These are phyloP conservation scores for Nycticebus coucang DNA, from an alignment of 2,113 vertebrate species.

Conservation along the genomic window DNA sequence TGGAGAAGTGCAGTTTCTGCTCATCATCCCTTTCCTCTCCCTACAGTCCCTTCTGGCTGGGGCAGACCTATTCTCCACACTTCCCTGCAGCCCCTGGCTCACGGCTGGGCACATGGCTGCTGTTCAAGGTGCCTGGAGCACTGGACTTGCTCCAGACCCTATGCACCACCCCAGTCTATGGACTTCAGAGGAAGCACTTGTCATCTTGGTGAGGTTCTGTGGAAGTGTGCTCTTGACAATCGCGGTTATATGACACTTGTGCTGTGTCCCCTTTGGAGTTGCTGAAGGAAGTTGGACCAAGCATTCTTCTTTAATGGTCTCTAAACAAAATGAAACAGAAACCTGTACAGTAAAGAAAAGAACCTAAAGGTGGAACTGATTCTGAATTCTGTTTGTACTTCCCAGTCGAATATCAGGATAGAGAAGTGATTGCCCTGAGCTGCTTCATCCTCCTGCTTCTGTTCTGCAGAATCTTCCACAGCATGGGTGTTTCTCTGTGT, in stretches of 20 bases:
- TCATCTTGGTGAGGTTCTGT: fast-evolving
- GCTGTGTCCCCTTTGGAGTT: background rate
- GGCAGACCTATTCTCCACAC: background rate
- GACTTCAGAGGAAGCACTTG: fast-evolving
- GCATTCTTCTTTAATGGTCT: background rate
- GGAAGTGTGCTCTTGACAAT: fast-evolving
- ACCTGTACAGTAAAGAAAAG: fast-evolving
- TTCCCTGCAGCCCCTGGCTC: fast-evolving
- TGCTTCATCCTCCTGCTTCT: fast-evolving
- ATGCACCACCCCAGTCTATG: fast-evolving
- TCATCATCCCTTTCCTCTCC: fast-evolving
- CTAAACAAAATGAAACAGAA: background rate
- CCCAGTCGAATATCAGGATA: fast-evolving
- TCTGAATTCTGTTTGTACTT: background rate
- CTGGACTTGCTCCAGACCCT: fast-evolving
- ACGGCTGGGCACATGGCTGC: fast-evolving
- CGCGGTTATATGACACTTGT: fast-evolving
- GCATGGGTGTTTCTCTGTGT: fast-evolving
- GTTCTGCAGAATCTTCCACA: fast-evolving
- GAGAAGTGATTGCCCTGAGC: fast-evolving
- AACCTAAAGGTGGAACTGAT: background rate
- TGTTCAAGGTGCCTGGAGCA: fast-evolving
- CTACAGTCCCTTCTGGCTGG: too few relatives aligned
- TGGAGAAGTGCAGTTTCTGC: fast-evolving
- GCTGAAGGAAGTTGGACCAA: background rate